Percentiles rank a stretch among this genome's conserved stretches.
Evolutionary conservation across 2,888 invertebrate species (phyloP).

Genomic region (Lithophane semibrunnea): DNA sequence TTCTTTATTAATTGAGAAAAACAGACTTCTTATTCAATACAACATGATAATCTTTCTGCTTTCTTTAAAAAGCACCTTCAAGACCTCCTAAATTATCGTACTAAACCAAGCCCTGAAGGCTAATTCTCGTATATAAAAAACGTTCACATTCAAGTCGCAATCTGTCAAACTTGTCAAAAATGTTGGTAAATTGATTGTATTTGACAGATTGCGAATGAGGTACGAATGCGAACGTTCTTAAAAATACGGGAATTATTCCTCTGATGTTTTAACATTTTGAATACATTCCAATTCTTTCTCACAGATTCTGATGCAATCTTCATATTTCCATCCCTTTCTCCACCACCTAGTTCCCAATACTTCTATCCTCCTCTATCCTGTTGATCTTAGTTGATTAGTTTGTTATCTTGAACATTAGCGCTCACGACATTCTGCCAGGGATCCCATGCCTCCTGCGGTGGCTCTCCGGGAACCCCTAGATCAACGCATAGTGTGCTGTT

Average conservation of each 20-base stretch:
- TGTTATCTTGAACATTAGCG: conserved; percentile 50
- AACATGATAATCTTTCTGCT: neutral
- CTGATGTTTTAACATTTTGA: neutral
- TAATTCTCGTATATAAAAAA: too few species aligned
- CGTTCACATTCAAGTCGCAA: too few species aligned
- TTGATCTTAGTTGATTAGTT: conserved; percentile 47
- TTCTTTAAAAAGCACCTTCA: neutral
- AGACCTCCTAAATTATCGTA: neutral
- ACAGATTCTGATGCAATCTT: neutral
- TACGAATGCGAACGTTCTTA: too few species aligned
- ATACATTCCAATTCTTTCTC: conserved; percentile 1
- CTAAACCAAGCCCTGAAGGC: too few species aligned
- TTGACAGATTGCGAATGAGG: too few species aligned
- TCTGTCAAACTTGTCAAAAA: too few species aligned
- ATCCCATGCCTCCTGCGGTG: conserved; percentile 40
- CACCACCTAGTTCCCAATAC: neutral
- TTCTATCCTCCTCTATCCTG: neutral
- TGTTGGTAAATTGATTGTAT: too few species aligned
- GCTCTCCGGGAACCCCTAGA: conserved; percentile 47
- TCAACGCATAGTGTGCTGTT: conserved; percentile 21
- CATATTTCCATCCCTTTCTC: neutral
- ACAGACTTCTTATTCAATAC: neutral
- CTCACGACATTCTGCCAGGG: conserved; percentile 35
- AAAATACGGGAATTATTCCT: too few species aligned
- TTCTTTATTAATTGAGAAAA: neutral